Evolutionary conservation across 2,888 invertebrate genomes (phyloP).

Genomic region (Nemotelus nigrinus): DNA sequence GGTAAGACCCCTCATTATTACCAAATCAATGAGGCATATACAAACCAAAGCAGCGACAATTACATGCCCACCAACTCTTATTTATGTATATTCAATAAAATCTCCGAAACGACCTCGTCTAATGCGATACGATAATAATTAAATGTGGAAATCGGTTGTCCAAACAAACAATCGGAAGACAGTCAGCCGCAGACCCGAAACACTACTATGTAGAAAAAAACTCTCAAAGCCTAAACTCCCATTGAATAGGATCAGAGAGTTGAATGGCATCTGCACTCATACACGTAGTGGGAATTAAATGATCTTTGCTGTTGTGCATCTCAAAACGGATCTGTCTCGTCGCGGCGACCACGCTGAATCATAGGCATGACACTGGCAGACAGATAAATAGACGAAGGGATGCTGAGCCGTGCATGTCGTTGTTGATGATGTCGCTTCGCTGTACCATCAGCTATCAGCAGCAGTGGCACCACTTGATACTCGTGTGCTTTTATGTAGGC

Average conservation of each 20-base stretch:
- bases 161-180: slow-evolving; percentile 40
- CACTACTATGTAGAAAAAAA: slow-evolving; percentile 22
- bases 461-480: slow-evolving; percentile 33
- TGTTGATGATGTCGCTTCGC: slow-evolving; percentile 28
- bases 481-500: slow-evolving; percentile 39
- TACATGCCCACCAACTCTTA: slow-evolving; percentile 30
- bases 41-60: slow-evolving; percentile 15
- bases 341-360: slow-evolving; percentile 2
- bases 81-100: slow-evolving; percentile 40
- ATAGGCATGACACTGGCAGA: background rate
- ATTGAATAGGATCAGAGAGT: slow-evolving; percentile 37
- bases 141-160: slow-evolving; percentile 40
- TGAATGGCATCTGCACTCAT: slow-evolving; percentile 43
- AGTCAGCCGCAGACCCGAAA: background rate
- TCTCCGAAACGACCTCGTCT: slow-evolving; percentile 20
- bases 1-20: too few species aligned
- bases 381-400: slow-evolving; percentile 15
- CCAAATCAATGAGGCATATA: too few species aligned
- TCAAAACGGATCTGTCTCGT: slow-evolving; percentile 31
- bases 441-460: too few species aligned
- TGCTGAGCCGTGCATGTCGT: slow-evolving; percentile 1
- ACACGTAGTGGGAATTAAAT: slow-evolving; percentile 43
- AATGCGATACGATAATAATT: slow-evolving; percentile 24
- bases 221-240: background rate
- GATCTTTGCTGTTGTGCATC: slow-evolving; percentile 36